Conservation (phyloP, 1,140 invertebrate genomes). For the Rhizoglyphus robini region DNA sequence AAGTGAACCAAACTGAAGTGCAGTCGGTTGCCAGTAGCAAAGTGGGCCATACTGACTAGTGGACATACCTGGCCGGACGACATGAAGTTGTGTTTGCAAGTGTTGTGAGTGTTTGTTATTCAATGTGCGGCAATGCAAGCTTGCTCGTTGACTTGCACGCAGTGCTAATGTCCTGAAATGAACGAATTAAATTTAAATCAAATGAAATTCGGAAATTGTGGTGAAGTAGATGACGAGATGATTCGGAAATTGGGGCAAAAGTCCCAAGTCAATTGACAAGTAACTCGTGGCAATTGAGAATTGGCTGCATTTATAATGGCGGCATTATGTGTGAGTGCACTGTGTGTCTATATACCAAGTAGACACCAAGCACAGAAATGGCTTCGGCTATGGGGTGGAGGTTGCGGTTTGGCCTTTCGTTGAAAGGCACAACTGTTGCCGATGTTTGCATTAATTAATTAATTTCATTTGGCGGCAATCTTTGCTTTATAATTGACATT, state of each 20-base stretch:
- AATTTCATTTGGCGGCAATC: neutral
- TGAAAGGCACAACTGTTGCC: neutral
- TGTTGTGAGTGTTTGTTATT: constrained; percentile 7
- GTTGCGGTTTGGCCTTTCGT: neutral
- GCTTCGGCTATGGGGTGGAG: neutral
- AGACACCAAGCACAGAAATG: neutral
- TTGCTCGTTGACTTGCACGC: constrained; percentile 35
- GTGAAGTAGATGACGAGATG: too few species aligned
- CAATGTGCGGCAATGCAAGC: constrained; percentile 27
- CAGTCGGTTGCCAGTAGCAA: too few species aligned
- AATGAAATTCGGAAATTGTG: constrained; percentile 56
- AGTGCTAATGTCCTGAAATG: constrained; percentile 6
- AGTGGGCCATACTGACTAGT: too few species aligned
- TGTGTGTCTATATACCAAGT: too few species aligned
- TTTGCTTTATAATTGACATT: neutral
- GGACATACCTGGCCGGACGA: constrained; percentile 55
- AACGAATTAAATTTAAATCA: constrained; percentile 45
- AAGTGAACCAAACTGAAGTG: too few species aligned
- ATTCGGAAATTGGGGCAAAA: too few species aligned
- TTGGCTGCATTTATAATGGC: too few species aligned
- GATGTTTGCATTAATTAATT: constrained; percentile 10
- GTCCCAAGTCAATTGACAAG: too few species aligned
- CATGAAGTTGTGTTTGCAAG: constrained; percentile 53
- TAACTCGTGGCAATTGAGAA: too few species aligned
- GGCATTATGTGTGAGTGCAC: too few species aligned